Percentiles rank a stretch among this genome's conserved stretches.
These are phyloP conservation scores for Xerus inauris DNA, from an alignment of 2,113 vertebrate genomes.

Conservation along the genomic window DNA sequence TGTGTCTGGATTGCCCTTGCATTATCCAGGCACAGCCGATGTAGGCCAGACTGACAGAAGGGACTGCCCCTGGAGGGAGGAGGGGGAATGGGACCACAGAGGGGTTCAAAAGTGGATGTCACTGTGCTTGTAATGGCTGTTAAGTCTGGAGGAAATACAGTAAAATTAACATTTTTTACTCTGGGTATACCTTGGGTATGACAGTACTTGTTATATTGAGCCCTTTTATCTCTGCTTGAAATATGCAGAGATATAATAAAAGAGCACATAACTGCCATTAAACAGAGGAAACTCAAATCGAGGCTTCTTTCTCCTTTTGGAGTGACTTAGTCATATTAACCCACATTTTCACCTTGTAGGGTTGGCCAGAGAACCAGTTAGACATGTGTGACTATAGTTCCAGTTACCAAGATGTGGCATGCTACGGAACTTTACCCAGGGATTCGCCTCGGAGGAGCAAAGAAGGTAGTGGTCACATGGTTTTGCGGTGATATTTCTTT, in stretches of 20 bases:
- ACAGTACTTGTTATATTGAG: background rate
- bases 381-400: constrained; percentile 89
- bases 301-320: background rate
- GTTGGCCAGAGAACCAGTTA: constrained; percentile 90
- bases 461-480: constrained; percentile 86
- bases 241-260: background rate
- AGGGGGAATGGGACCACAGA: background rate
- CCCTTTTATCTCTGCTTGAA: background rate
- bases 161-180: background rate
- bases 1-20: constrained; percentile 4
- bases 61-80: background rate
- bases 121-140: background rate
- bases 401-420: constrained; percentile 90
- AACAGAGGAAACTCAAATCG: background rate
- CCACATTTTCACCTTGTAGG: constrained; percentile 83
- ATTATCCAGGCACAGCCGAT: background rate
- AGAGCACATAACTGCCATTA: background rate
- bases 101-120: background rate
- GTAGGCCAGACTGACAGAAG: background rate
- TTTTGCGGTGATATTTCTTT: background rate
- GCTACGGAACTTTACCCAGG: constrained; percentile 89
- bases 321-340: background rate
- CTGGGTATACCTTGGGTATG: background rate
- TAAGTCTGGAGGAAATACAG: background rate
- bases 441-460: constrained; percentile 92